Evolutionary conservation across 2,888 invertebrate species (phyloP), one percentile per base, ranked within the genome.

Genomic region (Eupeodes latifasciatus): DNA sequence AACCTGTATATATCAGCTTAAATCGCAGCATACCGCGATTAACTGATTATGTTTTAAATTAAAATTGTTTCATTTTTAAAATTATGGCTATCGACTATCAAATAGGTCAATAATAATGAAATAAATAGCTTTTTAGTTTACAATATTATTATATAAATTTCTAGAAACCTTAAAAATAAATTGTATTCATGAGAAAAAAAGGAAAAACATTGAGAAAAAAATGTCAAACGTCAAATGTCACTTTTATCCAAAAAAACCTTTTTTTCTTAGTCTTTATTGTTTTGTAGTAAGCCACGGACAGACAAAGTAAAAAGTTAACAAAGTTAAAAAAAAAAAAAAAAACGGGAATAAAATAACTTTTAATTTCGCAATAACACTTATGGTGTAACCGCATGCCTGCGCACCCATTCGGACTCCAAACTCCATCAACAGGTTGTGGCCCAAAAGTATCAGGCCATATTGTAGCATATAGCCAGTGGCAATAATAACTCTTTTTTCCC

Each of bases 301-400:
- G 67, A 76, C 47, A 67, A 40, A 40, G 6, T 9, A 76, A 55
- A 67, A 27, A 27, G 2, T 27, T 27, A 3, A 14, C 36, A 40
- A 75, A n/a, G 10, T 1, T 19, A 61, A 59, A 5, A 10, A n/a
- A 72, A 64, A 61, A 59, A 5, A 10, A n/a, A 72, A 64, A 40
- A 47, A 61, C 11, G 14, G 51, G 49, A 59, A 40, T 66, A 61
- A 67, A 64, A 55, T 71, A 34, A 40, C 49, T 80, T 11, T 62
- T 51, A 76, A 66, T 87, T 79, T 87, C 75, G 83, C 76, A 88
- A 84, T 62, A 77, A 76, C 84, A 76, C 84, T 74, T 34, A 67
- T 88, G 74, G 61, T 81, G 84, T 62, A 84, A 88, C 57, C 27
- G 34, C 51, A 83, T 64, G 36, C 34, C 53, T 64, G 75, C 57